Evolutionary conservation across 2,888 invertebrate species (phyloP).

Genomic region (Clanis bilineata): DNA sequence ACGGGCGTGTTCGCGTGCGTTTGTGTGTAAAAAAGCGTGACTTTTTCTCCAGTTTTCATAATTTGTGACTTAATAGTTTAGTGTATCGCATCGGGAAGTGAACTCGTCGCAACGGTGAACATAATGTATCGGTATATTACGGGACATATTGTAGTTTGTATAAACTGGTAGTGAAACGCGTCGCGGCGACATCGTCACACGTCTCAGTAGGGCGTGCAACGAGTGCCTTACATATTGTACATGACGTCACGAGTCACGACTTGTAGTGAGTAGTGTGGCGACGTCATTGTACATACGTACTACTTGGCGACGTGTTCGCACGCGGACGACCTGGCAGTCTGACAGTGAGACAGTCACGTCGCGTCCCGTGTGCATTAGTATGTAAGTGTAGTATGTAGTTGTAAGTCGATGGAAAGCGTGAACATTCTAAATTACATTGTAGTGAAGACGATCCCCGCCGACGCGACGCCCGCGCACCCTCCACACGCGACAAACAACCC

Average conservation of each 20-base stretch:
- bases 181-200: background rate
- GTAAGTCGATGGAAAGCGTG: slow-evolving; percentile 55
- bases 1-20: too few relatives aligned
- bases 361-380: background rate
- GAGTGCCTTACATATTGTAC: slow-evolving; percentile 11
- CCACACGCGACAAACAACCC: slow-evolving; percentile 19
- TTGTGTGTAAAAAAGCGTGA: too few relatives aligned
- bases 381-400: slow-evolving; percentile 27
- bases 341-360: too few relatives aligned
- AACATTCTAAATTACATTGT: slow-evolving; percentile 71
- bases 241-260: background rate
- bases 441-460: slow-evolving; percentile 56
- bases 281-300: background rate
- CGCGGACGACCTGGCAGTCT: too few relatives aligned
- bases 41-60: too few relatives aligned
- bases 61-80: too few relatives aligned
- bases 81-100: background rate
- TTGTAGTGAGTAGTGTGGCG: background rate
- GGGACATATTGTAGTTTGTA: slow-evolving; percentile 1
- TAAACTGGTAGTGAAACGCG: background rate
- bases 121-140: slow-evolving; percentile 12
- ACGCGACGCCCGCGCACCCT: slow-evolving; percentile 32
- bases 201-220: background rate
- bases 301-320: background rate
- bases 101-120: background rate